A percentile compares a stretch with the other conserved stretches of the same genome.
These are phyloP conservation scores for Mustelus asterias DNA, from an alignment of 2,113 vertebrate species.

Conservation along the genomic window DNA sequence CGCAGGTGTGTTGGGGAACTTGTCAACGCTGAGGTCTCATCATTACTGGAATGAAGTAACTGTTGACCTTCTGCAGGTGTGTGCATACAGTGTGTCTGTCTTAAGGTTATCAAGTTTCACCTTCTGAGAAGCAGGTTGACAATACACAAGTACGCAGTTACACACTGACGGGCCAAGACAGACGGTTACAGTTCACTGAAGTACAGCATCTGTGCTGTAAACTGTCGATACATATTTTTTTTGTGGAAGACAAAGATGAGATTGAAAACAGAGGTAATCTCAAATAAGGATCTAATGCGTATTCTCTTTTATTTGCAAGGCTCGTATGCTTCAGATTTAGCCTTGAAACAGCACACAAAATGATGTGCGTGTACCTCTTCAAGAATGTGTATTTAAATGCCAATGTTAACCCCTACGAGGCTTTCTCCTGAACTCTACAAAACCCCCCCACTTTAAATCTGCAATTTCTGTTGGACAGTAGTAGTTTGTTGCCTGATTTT, in stretches of 20 bases:
- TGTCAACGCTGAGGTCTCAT: slow-evolving; percentile 59
- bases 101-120: slow-evolving; percentile 53
- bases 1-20: slow-evolving; percentile 61
- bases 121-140: slow-evolving; percentile 43
- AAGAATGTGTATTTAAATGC: background rate
- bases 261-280: slow-evolving; percentile 10
- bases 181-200: background rate
- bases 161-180: slow-evolving; percentile 11
- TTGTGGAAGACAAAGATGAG: background rate
- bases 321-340: background rate
- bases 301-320: background rate
- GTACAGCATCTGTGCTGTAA: background rate
- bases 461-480: background rate
- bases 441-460: background rate
- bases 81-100: slow-evolving; percentile 40
- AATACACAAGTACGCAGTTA: background rate
- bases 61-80: slow-evolving; percentile 59
- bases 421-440: background rate
- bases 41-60: slow-evolving; percentile 58
- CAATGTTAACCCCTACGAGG: background rate
- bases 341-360: background rate
- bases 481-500: background rate
- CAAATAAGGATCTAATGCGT: background rate
- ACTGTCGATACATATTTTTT: slow-evolving; percentile 20
- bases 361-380: background rate